Base-by-base conservation (phyloP, 2,797 vertebrate genomes). In the Micromesistius poutassou region DNA sequence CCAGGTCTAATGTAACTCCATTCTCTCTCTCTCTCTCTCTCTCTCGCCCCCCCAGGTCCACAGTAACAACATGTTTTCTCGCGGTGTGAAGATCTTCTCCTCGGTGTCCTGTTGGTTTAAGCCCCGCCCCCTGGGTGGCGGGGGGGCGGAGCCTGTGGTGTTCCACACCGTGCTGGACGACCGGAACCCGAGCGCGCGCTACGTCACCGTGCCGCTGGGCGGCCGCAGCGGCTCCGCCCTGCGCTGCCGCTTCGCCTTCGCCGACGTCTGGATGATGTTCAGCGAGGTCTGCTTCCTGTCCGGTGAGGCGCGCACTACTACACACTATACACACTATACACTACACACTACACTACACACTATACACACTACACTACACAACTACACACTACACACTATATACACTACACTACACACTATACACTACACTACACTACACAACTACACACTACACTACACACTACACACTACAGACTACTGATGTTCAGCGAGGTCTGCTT, bases 401-500 rank as follows among this genome's bases (percentile, higher is more conserved):
- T 8, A 14, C 40, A 12, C 40, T 13, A 42, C 46, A 16, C 14
- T 50, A 50, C 4, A 50, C 46, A 8, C 50, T 10, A 0, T 10
- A 50, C 19, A 50, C 46, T 50, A 50, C 46, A 50, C 40, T 42
- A 42, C 19, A 19, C 14, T 50, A 50, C 4, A 50, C 46, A 19
- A 22, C 14, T 50, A 50, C 14, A 50, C 16, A 7, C 16, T 4
- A 16, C 46, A 5, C 36, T 46, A 46, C 42, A 46, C 42, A 46
- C 14, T 1, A 42, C 14, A n/a, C n/a, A n/a, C n/a, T n/a, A n/a
- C n/a, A n/a, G n/a, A n/a, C n/a, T n/a, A n/a, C n/a, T 98, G 95
- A 95, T 98, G 96, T 95, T 98, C 93, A 98, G 96, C 0, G 96
- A 98, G 87, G 94, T 98, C 72, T 96, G 95, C 85, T 98, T 98